Evolutionary conservation across 2,888 invertebrate species (phyloP), one percentile per base, ranked within the genome.

Genomic region (Morinoia aosen): DNA sequence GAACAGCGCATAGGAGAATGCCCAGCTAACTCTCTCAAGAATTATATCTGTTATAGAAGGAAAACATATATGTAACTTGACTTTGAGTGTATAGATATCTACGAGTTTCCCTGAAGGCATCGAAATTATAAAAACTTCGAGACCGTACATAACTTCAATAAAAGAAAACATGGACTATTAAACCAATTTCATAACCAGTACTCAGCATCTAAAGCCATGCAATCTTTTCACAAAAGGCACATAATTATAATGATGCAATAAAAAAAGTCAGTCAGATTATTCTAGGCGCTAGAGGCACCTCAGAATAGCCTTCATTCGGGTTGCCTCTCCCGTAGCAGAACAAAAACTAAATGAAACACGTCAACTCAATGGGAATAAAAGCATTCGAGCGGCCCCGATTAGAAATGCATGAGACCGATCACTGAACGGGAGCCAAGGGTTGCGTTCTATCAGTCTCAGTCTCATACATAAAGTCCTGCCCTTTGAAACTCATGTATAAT

Each of bases 401-500:
- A 76, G 25, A 76, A 25, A 76, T 76, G 76, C 76, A 76, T 76
- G 76, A 76, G 76, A 76, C 25, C 76, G 76, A 76, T 76, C 76
- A 76, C 25, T 33, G 76, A 76, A 76, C 76, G 25, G 76, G 76
- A 76, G 76, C 25, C 33, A 33, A 25, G 25, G 76, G 25, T 76
- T 76, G 76, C 33, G 8, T 33, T 76, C 25, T 33, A 76, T 76
- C 76, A 76, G 76, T 76, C 33, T 76, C 76, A 76, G 76, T 76
- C 25, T 33, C 76, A 76, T 76, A 76, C 76, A 76, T 76, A 76
- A 76, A 33, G 33, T 76, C 33, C 33, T 76, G 76, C 76, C 33
- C 76, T 76, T 76, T 76, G 76, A 33, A 76, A 76, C 76, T 76
- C 76, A 76, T 33, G 76, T 76, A 76, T 76, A 76, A 76, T 76